Base-by-base conservation (phyloP, 2,888 invertebrate genomes). In the Parthenolecanium corni region DNA sequence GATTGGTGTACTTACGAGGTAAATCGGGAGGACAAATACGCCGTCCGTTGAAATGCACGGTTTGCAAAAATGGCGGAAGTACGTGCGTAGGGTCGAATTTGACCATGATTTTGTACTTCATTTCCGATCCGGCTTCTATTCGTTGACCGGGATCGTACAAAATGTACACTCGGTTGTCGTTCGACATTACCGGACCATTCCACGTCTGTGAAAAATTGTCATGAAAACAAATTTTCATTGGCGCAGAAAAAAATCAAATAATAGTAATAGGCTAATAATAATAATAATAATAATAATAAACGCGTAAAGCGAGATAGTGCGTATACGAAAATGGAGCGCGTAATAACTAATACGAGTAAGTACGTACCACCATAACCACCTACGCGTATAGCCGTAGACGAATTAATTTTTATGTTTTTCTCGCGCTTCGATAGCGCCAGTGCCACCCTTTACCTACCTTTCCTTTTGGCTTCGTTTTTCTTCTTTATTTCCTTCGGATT, bases 91-190 rank as follows among this genome's bases (percentile, higher is more conserved):
- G 73, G 68, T 79, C 78, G 71, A 79, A 82, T 65, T 79, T 79
- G 1, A 82, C 79, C 71, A 81, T 82, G 71, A 83, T 80, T 2
- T 80, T 73, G 11, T 82, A 76, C 0, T 78, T 72, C 1, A 78
- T 73, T 0, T 80, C 78, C 1, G 79, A 78, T 0, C 79, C 80
- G 0, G 80, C 79, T 62, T 76, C 76, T 25, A 82, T 74, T 66
- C 75, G 77, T 74, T 79, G 78, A 49, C 78, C 77, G 0, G 77
- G 75, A 69, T 81, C 80, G 66, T 79, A 78, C 36, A 82, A 76
- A 64, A 79, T 78, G 70, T 78, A 82, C 67, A 79, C 78, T 24
- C 73, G 75, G 70, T 82, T 81, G 70, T 82, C 80, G 47, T 74
- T 70, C 0, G 80, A 78, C 11, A 77, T 74, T 0, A 81, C 78